Conservation (phyloP, 1,140 invertebrate species). For the Acromyrmex charruanus region DNA sequence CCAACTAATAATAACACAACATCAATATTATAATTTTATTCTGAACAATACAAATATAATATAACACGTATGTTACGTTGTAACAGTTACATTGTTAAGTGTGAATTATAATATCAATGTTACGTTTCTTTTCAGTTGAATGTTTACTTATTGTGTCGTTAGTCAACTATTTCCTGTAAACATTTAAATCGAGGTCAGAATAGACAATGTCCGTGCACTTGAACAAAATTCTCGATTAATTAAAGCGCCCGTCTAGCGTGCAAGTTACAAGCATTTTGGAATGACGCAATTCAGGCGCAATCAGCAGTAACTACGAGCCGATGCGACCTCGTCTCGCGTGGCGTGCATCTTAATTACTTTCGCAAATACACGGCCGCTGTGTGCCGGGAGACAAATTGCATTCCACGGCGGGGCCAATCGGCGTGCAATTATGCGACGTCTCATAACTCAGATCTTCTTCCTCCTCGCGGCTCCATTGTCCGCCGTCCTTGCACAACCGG, state of each 20-base stretch:
- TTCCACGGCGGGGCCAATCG: conserved; percentile 64
- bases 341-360: conserved; percentile 63
- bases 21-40: no score
- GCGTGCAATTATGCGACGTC: conserved; percentile 74
- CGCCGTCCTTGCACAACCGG: conserved; percentile 55
- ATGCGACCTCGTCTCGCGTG: conserved; percentile 33
- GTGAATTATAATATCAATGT: no score
- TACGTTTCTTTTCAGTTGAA: no score
- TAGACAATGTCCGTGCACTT: neutral
- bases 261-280: neutral
- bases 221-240: conserved; percentile 43
- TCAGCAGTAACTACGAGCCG: conserved; percentile 18
- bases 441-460: conserved; percentile 69
- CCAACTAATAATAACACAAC: no score
- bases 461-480: conserved; percentile 50
- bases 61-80: no score
- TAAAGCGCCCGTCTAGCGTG: neutral
- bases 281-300: conserved; percentile 38
- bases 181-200: neutral
- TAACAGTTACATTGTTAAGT: no score
- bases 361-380: conserved; percentile 8
- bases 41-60: no score
- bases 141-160: neutral
- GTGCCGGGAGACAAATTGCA: conserved; percentile 63
- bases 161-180: neutral